Base-by-base conservation (phyloP, 2,888 invertebrate species). In the Cheilosia pagana region DNA sequence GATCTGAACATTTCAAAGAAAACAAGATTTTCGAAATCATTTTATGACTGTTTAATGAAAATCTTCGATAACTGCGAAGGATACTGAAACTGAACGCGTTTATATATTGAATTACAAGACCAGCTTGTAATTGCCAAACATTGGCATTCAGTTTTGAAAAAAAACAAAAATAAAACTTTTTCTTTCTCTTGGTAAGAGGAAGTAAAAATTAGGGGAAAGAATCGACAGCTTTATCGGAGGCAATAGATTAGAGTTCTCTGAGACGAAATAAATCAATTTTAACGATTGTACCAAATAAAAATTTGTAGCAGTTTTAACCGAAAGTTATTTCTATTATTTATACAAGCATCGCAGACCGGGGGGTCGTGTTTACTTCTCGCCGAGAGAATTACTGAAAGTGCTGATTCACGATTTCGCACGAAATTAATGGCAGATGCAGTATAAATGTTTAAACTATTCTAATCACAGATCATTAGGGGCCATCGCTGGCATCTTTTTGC, bases 71-170 rank as follows among this genome's bases (percentile, higher is more conserved):
- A 8, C 3, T 14, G 45, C 3, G 19, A 2, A 45, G 19, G 19
- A 45, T 45, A 14, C 7, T n/a, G 5, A n/a, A 12, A 25, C 12
- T 12, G 19, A 43, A 28, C 4, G 1, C 12, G n/a, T 7, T 19
- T 16, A 14, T 41, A 16, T 23, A 23, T 12, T 35, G 25, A 59
- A 25, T 43, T 43, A 43, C 60, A 60, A 45, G 60, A 16, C 60
- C 60, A 45, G 60, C 60, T 45, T 60, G 43, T 25, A 21, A 21
- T 14, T 23, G 23, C 23, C 8, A 59, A 41, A 59, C 23, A n/a
- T 41, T 2, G n/a, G 19, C 16, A 53, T 31, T 53, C 45, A 45
- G 8, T 50, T 23, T 23, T 12, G 8, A 48, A 19, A 8, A 45
- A 16, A 21, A 16, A 8, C 21, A 10, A 12, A 14, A 14, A n/a